Percentiles rank a stretch among this genome's conserved stretches.
Conservation (phyloP, 2,113 vertebrate genomes). For the Menidia beryllina region DNA sequence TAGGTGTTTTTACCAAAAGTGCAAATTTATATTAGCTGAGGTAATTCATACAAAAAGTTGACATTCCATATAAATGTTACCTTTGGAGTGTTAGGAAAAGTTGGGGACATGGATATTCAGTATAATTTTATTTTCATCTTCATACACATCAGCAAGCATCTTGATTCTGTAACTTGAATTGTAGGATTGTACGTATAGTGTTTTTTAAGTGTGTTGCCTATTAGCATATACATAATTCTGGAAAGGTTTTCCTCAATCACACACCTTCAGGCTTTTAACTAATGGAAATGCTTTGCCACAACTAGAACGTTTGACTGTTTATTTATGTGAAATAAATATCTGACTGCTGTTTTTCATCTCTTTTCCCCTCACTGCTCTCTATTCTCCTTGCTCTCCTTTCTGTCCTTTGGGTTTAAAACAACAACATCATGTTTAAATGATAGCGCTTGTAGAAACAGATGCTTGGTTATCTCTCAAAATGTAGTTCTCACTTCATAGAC, state of each 20-base stretch:
- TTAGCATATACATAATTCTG: conserved; percentile 18
- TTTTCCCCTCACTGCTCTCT: conserved; percentile 11
- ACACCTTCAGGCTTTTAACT: conserved; percentile 39
- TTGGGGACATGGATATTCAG: background rate
- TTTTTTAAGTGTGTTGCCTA: conserved; percentile 26
- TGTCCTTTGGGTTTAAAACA: conserved; percentile 45
- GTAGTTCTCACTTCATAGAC: conserved; percentile 10
- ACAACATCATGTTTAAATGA: conserved; percentile 38
- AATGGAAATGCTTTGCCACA: conserved; percentile 34
- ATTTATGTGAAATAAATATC: conserved; percentile 47
- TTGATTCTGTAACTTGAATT: background rate
- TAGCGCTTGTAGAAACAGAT: conserved; percentile 23
- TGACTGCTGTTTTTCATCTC: conserved; percentile 22
- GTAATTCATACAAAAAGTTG: conserved; percentile 1
- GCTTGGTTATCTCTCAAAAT: conserved; percentile 15
- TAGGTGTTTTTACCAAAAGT: conserved; percentile 13
- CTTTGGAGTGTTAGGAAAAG: conserved; percentile 4
- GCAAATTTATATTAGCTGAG: background rate
- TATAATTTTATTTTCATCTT: conserved; percentile 2
- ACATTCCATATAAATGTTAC: conserved; percentile 14
- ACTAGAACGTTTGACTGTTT: conserved; percentile 43
- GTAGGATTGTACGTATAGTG: background rate
- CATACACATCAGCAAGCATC: background rate
- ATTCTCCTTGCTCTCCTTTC: conserved; percentile 8
- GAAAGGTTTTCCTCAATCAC: conserved; percentile 20